Evolutionary conservation across 2,113 vertebrate species (phyloP).

Genomic region (Microcebus tavaratra): DNA sequence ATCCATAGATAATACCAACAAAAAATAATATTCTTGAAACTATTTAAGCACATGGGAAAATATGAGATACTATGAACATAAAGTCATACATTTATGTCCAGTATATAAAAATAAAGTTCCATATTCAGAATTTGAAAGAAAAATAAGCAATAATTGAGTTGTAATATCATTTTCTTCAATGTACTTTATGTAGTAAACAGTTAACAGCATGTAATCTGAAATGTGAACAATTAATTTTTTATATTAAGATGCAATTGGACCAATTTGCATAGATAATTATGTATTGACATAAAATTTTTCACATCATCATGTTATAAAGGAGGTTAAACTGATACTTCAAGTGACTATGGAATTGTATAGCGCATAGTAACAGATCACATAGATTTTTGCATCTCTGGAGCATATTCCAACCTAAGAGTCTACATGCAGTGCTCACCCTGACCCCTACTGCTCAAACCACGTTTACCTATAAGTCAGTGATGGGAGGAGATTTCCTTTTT

Average conservation of each 20-base stretch:
- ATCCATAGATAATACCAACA: background rate
- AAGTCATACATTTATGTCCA: background rate
- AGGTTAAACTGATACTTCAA: background rate
- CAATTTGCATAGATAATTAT: background rate
- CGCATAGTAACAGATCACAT: background rate
- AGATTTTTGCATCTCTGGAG: background rate
- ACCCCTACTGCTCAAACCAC: background rate
- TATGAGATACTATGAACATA: background rate
- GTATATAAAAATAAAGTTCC: background rate
- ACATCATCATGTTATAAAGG: background rate
- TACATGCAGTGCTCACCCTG: background rate
- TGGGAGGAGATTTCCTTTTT: background rate
- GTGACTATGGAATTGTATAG: background rate
- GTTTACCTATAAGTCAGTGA: background rate
- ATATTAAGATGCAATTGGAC: background rate
- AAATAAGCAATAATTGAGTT: background rate
- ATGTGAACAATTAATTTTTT: background rate
- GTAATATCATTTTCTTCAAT: background rate
- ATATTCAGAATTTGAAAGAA: background rate
- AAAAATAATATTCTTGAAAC: slow-evolving; percentile 16
- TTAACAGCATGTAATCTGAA: background rate
- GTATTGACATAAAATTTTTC: background rate
- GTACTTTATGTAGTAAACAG: background rate
- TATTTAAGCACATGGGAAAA: background rate
- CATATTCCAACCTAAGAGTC: background rate